Evolutionary conservation across 2,888 invertebrate species (phyloP).

Genomic region (Drosophila pegasa): DNA sequence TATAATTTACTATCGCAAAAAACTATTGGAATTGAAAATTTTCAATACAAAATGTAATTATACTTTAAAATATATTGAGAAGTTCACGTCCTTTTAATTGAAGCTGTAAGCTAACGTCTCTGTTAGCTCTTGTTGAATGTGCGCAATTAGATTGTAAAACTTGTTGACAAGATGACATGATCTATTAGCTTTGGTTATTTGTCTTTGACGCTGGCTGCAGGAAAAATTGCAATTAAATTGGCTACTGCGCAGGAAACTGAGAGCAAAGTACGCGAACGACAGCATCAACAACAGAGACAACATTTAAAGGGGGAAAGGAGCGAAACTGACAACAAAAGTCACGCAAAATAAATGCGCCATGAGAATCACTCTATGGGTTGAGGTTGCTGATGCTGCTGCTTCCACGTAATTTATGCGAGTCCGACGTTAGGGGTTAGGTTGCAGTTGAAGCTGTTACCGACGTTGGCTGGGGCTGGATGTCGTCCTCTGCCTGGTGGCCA

Average conservation of each 20-base stretch:
- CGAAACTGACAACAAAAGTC: conserved; percentile 62
- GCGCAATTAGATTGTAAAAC: conserved; percentile 72
- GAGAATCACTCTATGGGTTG: conserved; percentile 29
- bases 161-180: conserved; percentile 79
- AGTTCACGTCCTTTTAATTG: neutral
- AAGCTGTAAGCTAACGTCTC: conserved; percentile 41
- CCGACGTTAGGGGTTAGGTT: conserved; percentile 9
- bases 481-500: conserved; percentile 47
- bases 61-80: neutral
- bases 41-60: neutral
- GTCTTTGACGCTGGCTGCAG: conserved; percentile 57
- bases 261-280: conserved; percentile 50
- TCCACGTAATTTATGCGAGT: conserved; percentile 69
- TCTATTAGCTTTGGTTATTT: conserved; percentile 77
- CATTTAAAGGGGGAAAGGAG: conserved; percentile 1
- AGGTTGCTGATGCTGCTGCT: conserved; percentile 25
- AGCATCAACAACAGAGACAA: conserved; percentile 38
- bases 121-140: conserved; percentile 52
- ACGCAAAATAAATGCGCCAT: conserved; percentile 59
- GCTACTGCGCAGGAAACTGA: conserved; percentile 43
- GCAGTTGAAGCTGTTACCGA: neutral
- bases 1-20: neutral
- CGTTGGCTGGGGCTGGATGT: neutral
- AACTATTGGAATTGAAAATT: neutral
- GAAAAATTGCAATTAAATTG: conserved; percentile 77